Evolutionary conservation across 2,797 vertebrate genomes (phyloP).

Genomic region (Pitangus sulphuratus): DNA sequence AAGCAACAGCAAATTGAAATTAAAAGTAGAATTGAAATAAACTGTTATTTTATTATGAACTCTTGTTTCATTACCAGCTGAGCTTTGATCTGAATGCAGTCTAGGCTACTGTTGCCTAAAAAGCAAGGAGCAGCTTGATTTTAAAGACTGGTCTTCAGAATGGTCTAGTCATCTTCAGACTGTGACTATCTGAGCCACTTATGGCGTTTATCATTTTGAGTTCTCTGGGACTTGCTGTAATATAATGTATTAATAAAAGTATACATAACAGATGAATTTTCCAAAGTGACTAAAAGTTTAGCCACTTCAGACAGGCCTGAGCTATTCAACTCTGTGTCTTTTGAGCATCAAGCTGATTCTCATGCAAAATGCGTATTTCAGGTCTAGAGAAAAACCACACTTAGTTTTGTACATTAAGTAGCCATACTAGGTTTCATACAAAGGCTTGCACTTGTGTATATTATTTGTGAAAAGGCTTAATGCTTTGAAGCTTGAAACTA

Average conservation of each 20-base stretch:
- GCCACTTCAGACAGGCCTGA: background rate
- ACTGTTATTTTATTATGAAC: background rate
- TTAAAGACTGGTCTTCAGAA: background rate
- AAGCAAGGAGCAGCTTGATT: background rate
- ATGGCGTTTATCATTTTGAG: background rate
- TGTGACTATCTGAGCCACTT: background rate
- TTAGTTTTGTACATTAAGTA: background rate
- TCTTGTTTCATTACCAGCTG: background rate
- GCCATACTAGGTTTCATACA: background rate
- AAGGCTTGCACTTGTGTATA: background rate
- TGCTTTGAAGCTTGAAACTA: background rate
- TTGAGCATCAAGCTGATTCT: background rate
- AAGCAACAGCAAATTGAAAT: background rate
- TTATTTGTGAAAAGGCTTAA: background rate
- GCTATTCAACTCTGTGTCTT: background rate
- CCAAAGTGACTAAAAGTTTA: background rate
- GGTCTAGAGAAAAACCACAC: background rate
- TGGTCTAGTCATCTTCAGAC: background rate
- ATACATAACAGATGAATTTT: background rate
- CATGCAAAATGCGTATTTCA: background rate
- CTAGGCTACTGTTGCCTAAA: background rate
- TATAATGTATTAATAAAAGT: background rate
- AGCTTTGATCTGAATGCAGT: background rate
- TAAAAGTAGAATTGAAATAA: background rate
- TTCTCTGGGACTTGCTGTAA: background rate